These are phyloP conservation scores for Varanus komodoensis DNA, from an alignment of 2,113 vertebrate species.

Conservation along the genomic window DNA sequence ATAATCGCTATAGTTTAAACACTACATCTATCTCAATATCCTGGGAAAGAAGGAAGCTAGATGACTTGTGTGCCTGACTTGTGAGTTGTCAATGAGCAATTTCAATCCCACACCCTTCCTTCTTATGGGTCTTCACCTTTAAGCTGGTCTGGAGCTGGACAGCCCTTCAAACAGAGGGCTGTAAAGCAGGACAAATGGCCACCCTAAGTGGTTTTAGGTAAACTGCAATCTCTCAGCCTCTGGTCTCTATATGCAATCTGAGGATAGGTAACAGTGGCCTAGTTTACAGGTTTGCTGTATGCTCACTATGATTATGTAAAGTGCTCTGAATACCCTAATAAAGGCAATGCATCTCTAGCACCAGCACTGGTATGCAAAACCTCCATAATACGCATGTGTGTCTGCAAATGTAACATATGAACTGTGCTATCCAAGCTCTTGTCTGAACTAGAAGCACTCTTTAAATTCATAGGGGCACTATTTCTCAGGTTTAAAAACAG, in stretches of 20 bases:
- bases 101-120: neutral
- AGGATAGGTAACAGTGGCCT: neutral
- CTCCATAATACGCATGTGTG: neutral
- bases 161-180: neutral
- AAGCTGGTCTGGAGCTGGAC: neutral
- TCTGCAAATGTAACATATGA: neutral
- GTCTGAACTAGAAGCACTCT: neutral
- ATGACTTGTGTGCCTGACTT: neutral
- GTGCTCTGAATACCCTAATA: neutral
- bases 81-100: neutral
- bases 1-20: neutral
- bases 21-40: neutral
- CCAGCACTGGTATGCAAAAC: neutral
- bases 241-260: neutral
- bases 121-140: neutral
- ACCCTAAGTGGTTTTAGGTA: neutral
- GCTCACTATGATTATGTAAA: neutral
- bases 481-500: neutral
- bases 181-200: neutral
- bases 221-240: neutral
- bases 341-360: neutral
- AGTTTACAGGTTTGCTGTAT: neutral
- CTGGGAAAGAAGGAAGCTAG: neutral
- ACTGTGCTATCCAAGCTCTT: neutral
- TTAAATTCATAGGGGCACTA: neutral